phyloP scores from a whole-genome alignment of 2,888 invertebrate genomes.

The Conchocele bisecta region DNA sequence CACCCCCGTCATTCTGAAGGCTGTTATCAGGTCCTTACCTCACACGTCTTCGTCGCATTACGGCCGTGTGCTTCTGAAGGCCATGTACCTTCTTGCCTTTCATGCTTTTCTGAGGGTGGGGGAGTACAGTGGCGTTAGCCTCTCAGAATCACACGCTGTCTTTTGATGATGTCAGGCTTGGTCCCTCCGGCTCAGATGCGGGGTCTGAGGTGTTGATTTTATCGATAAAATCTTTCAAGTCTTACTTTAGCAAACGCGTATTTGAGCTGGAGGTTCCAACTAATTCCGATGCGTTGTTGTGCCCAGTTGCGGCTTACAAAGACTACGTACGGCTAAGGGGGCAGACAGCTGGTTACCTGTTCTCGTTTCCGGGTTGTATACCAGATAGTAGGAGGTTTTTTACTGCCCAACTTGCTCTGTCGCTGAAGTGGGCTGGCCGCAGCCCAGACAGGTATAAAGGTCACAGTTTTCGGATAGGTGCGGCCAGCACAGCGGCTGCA shows the following conservation, averaged over 20 bases:
- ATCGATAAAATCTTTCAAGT: too few relatives aligned
- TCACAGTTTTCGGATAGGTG: slow-evolving; percentile 4
- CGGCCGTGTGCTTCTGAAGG: neutral
- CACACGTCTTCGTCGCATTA: neutral
- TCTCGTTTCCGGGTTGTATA: neutral
- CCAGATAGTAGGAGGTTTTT: neutral
- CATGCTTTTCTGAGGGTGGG: slow-evolving; percentile 17
- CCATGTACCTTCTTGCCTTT: slow-evolving; percentile 14
- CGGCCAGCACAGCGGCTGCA: neutral
- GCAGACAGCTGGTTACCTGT: neutral
- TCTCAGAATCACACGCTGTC: too few relatives aligned
- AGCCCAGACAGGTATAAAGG: neutral
- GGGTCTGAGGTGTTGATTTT: neutral
- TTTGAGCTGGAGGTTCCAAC: too few relatives aligned
- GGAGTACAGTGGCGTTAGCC: too few relatives aligned
- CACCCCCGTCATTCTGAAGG: neutral
- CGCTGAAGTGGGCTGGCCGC: neutral
- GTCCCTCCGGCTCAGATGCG: neutral
- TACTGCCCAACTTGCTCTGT: neutral
- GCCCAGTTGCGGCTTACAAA: slow-evolving; percentile 1
- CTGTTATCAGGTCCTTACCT: neutral
- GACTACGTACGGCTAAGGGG: slow-evolving; percentile 3
- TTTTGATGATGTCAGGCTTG: too few relatives aligned
- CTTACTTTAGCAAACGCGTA: too few relatives aligned
- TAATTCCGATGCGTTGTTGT: too few relatives aligned